Conservation (phyloP, 92 coral and sea anemone genomes). For the Galaxea fascicularis region DNA sequence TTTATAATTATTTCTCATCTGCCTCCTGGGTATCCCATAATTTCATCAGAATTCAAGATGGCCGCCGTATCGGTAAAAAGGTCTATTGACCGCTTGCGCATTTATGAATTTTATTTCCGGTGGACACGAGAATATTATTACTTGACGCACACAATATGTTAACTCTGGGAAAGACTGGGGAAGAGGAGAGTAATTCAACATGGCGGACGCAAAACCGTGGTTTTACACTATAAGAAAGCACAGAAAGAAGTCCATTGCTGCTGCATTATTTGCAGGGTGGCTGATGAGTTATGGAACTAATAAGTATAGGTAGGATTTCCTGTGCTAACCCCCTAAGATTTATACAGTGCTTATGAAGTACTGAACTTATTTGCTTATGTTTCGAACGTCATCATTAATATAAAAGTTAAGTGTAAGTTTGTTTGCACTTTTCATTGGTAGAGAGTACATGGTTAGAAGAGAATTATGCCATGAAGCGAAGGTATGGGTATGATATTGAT, state of each 20-base stretch:
- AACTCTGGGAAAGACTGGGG: background rate
- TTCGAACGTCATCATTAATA: background rate
- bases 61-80: no score
- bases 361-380: background rate
- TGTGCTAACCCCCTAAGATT: background rate
- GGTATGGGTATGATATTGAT: constrained; percentile 68
- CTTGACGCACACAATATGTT: background rate
- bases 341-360: no score
- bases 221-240: constrained; percentile 94
- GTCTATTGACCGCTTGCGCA: no score
- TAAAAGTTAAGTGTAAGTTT: background rate
- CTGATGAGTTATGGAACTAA: constrained; percentile 84
- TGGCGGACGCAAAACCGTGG: constrained; percentile 92
- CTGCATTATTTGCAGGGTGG: constrained; percentile 85
- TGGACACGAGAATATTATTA: background rate
- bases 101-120: no score
- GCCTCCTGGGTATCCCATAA: no score
- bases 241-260: constrained; percentile 87
- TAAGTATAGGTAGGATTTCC: constrained; percentile 85
- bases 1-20: no score
- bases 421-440: constrained; percentile 4
- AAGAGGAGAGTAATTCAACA: constrained; percentile 50
- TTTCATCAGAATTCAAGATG: no score
- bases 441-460: constrained; percentile 92
- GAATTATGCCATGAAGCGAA: constrained; percentile 89